phyloP scores from a whole-genome alignment of 2,888 invertebrate genomes.

The Cerastis rubricosa region DNA sequence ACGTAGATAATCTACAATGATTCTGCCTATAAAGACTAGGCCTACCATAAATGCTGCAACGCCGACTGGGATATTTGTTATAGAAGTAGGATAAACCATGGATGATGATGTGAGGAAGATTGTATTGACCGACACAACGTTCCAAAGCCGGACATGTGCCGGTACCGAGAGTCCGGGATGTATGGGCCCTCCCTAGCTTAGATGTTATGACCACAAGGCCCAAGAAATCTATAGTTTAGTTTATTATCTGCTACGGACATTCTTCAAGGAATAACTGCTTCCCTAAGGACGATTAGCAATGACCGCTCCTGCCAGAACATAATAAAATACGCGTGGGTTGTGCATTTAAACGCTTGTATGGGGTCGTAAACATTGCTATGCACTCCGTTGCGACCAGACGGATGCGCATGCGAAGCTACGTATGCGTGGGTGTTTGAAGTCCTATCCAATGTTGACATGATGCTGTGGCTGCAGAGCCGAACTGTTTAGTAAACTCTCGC shows the following conservation, averaged over 20 bases:
- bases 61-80: neutral
- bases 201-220: neutral
- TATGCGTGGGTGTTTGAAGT: conserved; percentile 10
- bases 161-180: neutral
- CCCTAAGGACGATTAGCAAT: neutral
- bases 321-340: neutral
- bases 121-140: neutral
- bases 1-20: neutral
- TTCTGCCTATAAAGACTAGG: neutral
- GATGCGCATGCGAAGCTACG: conserved; percentile 10
- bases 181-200: neutral
- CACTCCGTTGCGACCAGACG: conserved; percentile 1
- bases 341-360: neutral
- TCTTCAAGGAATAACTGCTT: neutral
- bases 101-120: too few relatives aligned
- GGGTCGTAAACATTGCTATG: conserved; percentile 31
- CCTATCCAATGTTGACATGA: conserved; percentile 14
- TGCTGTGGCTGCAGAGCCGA: conserved; percentile 3
- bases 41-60: neutral
- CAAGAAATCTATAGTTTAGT: neutral
- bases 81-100: neutral
- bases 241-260: neutral
- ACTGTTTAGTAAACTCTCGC: conserved; percentile 13
- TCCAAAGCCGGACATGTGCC: neutral
- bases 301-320: neutral